Conservation (phyloP, 2,113 vertebrate species). For the Chloroceryle aenea region DNA sequence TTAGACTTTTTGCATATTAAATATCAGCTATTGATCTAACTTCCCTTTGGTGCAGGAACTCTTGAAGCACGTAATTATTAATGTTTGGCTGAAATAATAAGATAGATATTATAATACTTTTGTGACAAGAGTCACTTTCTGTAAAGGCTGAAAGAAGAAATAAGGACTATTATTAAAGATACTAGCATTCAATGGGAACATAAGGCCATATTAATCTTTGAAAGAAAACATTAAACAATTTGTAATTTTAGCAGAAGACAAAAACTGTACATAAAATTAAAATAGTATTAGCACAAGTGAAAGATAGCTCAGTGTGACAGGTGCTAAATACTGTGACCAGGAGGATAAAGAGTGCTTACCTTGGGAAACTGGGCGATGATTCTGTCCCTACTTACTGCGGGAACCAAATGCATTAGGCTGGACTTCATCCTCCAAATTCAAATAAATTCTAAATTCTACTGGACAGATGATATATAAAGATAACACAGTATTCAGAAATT, state of each 20-base stretch:
- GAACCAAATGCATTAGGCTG: constrained; percentile 61
- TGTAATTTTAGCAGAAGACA: background rate
- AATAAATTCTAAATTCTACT: background rate
- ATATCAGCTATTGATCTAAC: background rate
- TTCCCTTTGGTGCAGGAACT: background rate
- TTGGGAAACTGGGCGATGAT: constrained; percentile 85
- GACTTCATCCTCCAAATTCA: constrained; percentile 68
- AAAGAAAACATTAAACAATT: background rate
- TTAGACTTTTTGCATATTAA: background rate
- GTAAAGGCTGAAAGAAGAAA: background rate
- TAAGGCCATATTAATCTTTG: background rate
- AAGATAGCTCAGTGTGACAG: background rate
- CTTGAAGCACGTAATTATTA: background rate
- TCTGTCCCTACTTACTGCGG: constrained; percentile 82
- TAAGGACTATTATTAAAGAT: background rate
- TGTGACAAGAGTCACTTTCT: background rate
- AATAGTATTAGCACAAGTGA: background rate
- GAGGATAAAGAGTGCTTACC: constrained; percentile 69
- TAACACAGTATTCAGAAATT: background rate
- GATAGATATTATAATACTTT: background rate
- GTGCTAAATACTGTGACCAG: background rate
- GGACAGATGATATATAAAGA: background rate
- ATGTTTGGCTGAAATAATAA: background rate
- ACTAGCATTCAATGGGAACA: background rate
- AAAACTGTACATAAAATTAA: background rate